Evolutionary conservation across 23 tunicate species (phyloP).

Genomic region (Ascidia mentula): DNA sequence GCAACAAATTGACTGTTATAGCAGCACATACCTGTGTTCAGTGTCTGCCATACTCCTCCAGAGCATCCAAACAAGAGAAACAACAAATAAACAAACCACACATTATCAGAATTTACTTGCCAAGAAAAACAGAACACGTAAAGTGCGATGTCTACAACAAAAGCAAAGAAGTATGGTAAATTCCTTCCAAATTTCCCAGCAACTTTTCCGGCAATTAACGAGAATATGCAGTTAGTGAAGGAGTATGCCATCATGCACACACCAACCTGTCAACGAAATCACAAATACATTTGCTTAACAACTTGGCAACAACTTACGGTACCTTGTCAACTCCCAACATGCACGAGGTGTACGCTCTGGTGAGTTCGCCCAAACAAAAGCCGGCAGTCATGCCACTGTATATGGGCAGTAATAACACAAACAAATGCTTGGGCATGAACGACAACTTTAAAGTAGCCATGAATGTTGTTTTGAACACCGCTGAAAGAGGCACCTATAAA

Average conservation of each 20-base stretch:
- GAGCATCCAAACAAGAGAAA: background rate
- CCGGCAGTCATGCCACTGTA: conserved; percentile 54
- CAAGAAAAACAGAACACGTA: background rate
- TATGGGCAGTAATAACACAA: conserved; percentile 42
- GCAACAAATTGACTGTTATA: background rate
- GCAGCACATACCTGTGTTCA: background rate
- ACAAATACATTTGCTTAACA: background rate
- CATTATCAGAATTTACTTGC: background rate
- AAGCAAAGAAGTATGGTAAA: background rate
- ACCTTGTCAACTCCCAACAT: conserved; percentile 39
- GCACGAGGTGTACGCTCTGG: conserved; percentile 50
- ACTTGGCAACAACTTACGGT: background rate
- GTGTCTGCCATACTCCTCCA: background rate
- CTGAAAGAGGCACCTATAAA: background rate
- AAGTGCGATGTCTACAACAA: background rate
- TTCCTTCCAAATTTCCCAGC: conserved; percentile 4
- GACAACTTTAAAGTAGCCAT: background rate
- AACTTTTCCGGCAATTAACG: background rate
- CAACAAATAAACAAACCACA: background rate
- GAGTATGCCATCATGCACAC: background rate
- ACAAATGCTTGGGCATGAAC: conserved; percentile 17
- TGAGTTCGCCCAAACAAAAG: conserved; percentile 37
- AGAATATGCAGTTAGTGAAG: background rate
- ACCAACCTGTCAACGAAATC: background rate
- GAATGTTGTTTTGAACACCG: background rate